Percentiles rank a stretch among this genome's conserved stretches.
phyloP scores from a whole-genome alignment of 2,888 invertebrate genomes.

The Metallyticus violacea region DNA sequence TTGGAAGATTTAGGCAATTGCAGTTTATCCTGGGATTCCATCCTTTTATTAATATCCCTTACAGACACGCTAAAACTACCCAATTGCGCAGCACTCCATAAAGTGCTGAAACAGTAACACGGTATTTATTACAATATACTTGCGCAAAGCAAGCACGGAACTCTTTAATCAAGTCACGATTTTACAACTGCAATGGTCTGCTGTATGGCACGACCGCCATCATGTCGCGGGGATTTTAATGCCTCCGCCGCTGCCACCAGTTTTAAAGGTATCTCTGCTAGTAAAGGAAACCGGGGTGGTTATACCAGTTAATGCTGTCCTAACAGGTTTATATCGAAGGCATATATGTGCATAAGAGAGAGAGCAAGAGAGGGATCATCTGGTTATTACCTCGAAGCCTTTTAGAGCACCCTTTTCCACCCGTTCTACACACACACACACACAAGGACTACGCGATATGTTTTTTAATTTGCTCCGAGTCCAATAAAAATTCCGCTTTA shows the following conservation, averaged over 20 bases:
- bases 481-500: not conserved
- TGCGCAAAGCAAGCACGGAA: not conserved
- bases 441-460: not conserved
- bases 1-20: not conserved
- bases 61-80: not conserved
- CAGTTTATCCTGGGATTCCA: not conserved
- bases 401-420: not conserved
- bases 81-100: not conserved
- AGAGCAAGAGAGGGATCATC: not conserved
- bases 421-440: not conserved
- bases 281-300: not conserved
- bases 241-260: not conserved
- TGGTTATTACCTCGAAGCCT: not conserved
- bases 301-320: not conserved
- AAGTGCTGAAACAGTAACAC: not conserved
- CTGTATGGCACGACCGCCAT: not conserved
- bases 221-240: not conserved
- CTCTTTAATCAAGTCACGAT: not conserved
- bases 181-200: not conserved
- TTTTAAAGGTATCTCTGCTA: not conserved
- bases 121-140: not conserved
- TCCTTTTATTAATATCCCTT: not conserved
- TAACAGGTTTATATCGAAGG: not conserved
- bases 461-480: not conserved
- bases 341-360: not conserved